A percentile compares a stretch with the other conserved stretches of the same genome.
Conservation (phyloP, 2,113 vertebrate species). For the Amazona guildingii region DNA sequence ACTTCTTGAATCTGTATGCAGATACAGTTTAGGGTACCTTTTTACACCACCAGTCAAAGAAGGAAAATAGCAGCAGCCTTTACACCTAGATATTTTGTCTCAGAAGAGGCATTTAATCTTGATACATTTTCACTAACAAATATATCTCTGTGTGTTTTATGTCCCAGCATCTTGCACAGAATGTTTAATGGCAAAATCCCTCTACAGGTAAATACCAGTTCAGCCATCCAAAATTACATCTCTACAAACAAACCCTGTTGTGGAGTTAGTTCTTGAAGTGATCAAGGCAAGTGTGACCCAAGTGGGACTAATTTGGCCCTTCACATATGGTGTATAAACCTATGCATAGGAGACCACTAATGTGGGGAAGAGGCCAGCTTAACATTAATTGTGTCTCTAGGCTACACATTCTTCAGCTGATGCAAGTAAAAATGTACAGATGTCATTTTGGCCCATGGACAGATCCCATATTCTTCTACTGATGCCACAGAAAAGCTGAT, state of each 20-base stretch:
- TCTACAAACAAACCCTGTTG: constrained; percentile 25
- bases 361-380: constrained; percentile 27
- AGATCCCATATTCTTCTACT: constrained; percentile 18
- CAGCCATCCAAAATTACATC: constrained; percentile 27
- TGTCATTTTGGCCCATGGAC: constrained; percentile 44
- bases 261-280: constrained; percentile 1
- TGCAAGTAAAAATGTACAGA: constrained; percentile 53
- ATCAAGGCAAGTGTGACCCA: constrained; percentile 10
- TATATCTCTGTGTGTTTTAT: not conserved
- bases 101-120: not conserved
- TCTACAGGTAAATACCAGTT: not conserved
- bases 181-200: constrained; percentile 4
- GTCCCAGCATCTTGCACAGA: not conserved
- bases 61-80: not conserved
- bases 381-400: constrained; percentile 60
- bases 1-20: not conserved
- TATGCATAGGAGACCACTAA: constrained; percentile 13
- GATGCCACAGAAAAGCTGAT: constrained; percentile 26
- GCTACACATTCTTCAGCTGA: constrained; percentile 57
- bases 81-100: not conserved
- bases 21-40: not conserved
- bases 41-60: not conserved
- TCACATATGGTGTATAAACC: constrained; percentile 44
- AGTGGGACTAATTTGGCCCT: constrained; percentile 24
- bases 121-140: not conserved